phyloP scores from a whole-genome alignment of 2,113 vertebrate species.

The Onychorhynchus coronatus region DNA sequence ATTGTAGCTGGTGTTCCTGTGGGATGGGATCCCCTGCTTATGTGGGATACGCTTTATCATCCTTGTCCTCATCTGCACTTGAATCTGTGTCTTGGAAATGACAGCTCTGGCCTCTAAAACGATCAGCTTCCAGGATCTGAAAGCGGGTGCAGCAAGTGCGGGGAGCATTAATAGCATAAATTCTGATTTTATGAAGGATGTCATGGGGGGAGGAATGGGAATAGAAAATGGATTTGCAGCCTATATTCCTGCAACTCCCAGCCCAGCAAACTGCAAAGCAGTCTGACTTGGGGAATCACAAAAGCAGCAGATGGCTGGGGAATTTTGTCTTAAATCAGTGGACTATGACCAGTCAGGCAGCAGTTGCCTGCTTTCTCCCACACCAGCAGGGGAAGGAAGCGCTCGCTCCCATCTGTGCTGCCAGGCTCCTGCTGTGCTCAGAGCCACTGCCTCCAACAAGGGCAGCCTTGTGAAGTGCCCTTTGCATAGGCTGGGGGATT shows the following conservation, averaged over 20 bases:
- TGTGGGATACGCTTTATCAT: background rate
- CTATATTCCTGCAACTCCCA: background rate
- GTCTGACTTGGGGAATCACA: background rate
- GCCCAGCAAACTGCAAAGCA: background rate
- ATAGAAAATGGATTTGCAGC: background rate
- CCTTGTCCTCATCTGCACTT: fast-evolving
- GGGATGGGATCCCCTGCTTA: background rate
- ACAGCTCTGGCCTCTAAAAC: background rate
- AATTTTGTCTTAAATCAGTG: background rate
- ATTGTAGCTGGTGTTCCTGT: fast-evolving
- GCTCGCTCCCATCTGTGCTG: background rate
- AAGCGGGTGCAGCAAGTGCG: background rate
- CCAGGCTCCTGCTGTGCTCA: background rate
- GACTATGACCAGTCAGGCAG: background rate
- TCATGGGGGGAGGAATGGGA: background rate
- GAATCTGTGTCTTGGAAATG: background rate
- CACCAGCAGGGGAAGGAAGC: background rate
- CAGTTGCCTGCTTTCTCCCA: background rate
- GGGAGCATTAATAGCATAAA: background rate
- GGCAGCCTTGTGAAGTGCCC: background rate
- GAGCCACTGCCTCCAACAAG: background rate
- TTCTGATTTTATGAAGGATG: background rate
- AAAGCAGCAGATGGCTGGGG: constrained; percentile 19
- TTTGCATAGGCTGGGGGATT: background rate
- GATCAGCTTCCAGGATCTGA: background rate